Base-by-base conservation (phyloP, 2,113 vertebrate species). In the Apeltes quadracus region DNA sequence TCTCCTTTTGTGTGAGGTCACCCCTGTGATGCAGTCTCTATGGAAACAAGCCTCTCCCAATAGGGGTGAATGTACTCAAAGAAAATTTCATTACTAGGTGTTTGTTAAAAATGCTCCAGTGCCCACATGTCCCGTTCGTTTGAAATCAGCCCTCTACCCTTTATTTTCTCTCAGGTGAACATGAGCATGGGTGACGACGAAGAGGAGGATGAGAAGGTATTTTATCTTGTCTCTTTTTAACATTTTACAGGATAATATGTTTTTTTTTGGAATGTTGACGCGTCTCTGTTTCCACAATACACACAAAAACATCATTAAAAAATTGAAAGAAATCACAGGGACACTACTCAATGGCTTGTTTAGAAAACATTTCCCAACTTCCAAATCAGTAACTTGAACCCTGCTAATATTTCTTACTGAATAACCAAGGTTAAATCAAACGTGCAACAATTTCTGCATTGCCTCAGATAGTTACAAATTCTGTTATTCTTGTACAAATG, bases 191-290 rank as follows among this genome's bases (percentile, higher is more conserved):
- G 95, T 50, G 97, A 97, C 8, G 96, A 98, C 0, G 96, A 98
- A 3, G 96, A 96, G 34, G 97, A 98, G 16, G 96, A 98, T 51
- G 97, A 97, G 83, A 99, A 96, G 94, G 97, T 99, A 94, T 91
- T 92, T 90, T 43, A 78, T 89, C 69, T 74, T 72, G 69, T 83
- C 77, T 88, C 57, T 71, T 72, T 72, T 34, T 20, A 67, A 68
- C 58, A 73, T 78, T 81, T 72, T 78, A 68, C 62, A 32, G 72
- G 78, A 82, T 88, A 87, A 88, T 82, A 46, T 79, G 78, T 75
- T 79, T 56, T 79, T 56, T 79, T 51, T 55, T 84, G 51, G 46
- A 61, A 54, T 13, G 15, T 63, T 78, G 61, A 53, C 12, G 16
- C 25, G 6, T 34, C 2, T n/a, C 15, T 48, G 9, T 44, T 75